These are phyloP conservation scores for Sogatella furcifera DNA, from an alignment of 1,140 invertebrate genomes.

Conservation along the genomic window DNA sequence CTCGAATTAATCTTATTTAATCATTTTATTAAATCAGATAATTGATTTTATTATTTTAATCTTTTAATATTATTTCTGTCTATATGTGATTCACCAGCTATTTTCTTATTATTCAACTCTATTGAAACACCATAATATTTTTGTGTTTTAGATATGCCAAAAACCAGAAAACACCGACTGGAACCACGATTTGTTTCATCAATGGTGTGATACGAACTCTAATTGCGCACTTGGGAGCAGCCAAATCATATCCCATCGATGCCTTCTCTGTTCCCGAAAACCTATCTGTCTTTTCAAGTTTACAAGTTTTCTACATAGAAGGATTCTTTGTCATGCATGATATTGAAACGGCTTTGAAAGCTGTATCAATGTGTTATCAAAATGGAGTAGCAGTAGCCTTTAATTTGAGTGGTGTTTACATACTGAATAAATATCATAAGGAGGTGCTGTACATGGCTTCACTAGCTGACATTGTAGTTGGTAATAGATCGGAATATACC, in stretches of 20 bases:
- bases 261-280: conserved; percentile 15
- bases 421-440: neutral
- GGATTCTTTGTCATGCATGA: conserved; percentile 14
- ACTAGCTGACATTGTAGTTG: conserved; percentile 11
- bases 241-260: conserved; percentile 21
- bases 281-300: neutral
- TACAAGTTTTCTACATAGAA: conserved; percentile 11
- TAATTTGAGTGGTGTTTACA: conserved; percentile 10
- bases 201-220: conserved; percentile 36
- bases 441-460: neutral
- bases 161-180: conserved; percentile 29
- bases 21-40: no score
- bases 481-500: conserved; percentile 4
- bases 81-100: no score
- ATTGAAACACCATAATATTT: no score
- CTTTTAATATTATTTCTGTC: no score
- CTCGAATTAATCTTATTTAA: no score
- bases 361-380: conserved; percentile 4
- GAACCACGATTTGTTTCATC: conserved; percentile 41
- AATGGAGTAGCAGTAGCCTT: neutral
- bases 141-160: neutral
- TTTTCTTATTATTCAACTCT: no score
- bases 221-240: conserved; percentile 27
- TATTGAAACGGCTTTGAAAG: neutral
- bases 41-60: no score